These are phyloP conservation scores for Sacculina carcini DNA, from an alignment of 2,888 invertebrate genomes.

Conservation along the genomic window DNA sequence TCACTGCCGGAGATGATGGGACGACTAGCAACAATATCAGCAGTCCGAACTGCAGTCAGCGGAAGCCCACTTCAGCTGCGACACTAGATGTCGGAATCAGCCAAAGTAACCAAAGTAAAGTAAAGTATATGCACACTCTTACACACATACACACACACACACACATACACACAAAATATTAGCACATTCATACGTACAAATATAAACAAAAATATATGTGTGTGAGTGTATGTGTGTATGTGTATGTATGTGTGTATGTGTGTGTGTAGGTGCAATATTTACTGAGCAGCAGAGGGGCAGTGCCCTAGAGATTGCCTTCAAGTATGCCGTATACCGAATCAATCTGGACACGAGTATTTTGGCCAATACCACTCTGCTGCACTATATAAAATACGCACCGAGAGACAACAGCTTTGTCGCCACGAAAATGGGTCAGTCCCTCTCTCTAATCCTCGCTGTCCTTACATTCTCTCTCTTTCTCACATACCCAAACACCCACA, in stretches of 20 bases:
- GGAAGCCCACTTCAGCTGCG: too few relatives aligned
- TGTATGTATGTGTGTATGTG: background rate
- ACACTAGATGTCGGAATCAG: too few relatives aligned
- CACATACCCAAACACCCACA: too few relatives aligned
- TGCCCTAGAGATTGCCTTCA: slow-evolving; percentile 67
- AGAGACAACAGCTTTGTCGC: slow-evolving; percentile 71
- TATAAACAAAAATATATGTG: background rate
- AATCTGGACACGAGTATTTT: slow-evolving; percentile 61
- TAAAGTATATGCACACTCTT: too few relatives aligned
- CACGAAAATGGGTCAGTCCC: slow-evolving; percentile 18
- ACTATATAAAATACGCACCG: slow-evolving; percentile 70
- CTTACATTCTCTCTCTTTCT: too few relatives aligned
- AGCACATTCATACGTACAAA: background rate
- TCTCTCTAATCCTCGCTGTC: background rate
- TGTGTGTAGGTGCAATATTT: slow-evolving; percentile 11
- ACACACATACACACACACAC: too few relatives aligned
- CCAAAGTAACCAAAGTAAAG: too few relatives aligned
- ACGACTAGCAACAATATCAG: too few relatives aligned
- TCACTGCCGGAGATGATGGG: too few relatives aligned
- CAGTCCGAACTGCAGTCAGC: too few relatives aligned
- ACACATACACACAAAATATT: background rate
- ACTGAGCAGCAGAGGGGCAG: slow-evolving; percentile 56
- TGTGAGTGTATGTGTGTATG: background rate
- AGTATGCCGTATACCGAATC: slow-evolving; percentile 76
- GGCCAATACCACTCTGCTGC: slow-evolving; percentile 64